Evolutionary conservation across 2,113 vertebrate species (phyloP), one percentile per base, ranked within the genome.

Genomic region (Oryzias curvinotus): DNA sequence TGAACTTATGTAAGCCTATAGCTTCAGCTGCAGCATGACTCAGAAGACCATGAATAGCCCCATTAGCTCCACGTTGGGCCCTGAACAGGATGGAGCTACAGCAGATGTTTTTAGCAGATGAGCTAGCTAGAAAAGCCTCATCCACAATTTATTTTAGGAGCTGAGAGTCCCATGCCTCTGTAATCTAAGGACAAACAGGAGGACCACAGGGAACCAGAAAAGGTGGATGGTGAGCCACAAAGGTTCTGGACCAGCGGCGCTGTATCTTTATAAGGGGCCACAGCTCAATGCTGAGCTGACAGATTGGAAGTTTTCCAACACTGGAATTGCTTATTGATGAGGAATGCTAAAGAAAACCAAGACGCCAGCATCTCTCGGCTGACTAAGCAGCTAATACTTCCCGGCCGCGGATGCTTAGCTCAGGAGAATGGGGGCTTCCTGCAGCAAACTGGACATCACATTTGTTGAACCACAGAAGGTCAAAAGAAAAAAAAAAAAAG

Each of bases 241-340:
- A 7, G 14, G 16, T 28, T 43, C 23, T 28, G 52, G 66, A 36
- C 43, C 12, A 14, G 17, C 56, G 19, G 14, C 16, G 8, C 25
- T 5, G 41, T 7, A 17, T 49, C 25, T 23, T 55, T 28, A 21
- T 42, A 17, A 54, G 2, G 17, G 16, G 63, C 10, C 43, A 55
- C 52, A 46, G 30, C 5, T 19, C 6, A 16, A 21, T 52, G 42
- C 41, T 47, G 77, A 62, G 12, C 5, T 65, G 78, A 78, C 73
- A 21, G 67, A 73, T 62, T 55, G 25, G 52, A 43, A 54, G 51
- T 47, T 68, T 56, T 60, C 65, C 70, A 59, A 45, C 4, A 57
- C 46, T 68, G 55, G 55, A 71, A 71, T 64, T 47, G 55, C 73
- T 78, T 82, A 85, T 82, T 80, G 75, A 80, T 76, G 71, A 84